A percentile compares a stretch with the other conserved stretches of the same genome.
Conservation (phyloP, 2,797 vertebrate genomes). For the Momotus momota region DNA sequence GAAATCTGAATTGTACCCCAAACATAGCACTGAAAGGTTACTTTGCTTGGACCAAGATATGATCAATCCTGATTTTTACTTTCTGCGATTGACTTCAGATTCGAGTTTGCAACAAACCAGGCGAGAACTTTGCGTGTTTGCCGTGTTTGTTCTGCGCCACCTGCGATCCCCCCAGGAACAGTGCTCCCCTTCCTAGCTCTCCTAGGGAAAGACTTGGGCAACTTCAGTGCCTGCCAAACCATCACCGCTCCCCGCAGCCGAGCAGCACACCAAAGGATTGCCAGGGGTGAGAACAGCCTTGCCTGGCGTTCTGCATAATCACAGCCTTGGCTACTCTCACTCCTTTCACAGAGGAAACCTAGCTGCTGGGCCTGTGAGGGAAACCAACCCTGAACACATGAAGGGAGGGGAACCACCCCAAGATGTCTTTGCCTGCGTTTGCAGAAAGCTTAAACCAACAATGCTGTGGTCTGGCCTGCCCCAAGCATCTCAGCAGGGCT, state of each 20-base stretch:
- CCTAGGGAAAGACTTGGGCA: rapidly evolving
- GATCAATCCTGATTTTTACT: background rate
- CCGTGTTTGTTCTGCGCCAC: background rate
- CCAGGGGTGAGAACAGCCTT: background rate
- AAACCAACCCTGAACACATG: background rate
- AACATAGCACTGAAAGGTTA: background rate
- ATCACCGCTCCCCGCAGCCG: rapidly evolving
- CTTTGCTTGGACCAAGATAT: background rate
- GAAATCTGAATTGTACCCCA: background rate
- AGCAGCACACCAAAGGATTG: background rate
- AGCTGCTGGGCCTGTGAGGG: background rate
- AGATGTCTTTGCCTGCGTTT: background rate
- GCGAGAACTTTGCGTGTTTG: background rate
- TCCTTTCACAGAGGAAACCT: background rate
- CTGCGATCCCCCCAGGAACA: background rate
- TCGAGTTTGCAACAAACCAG: background rate
- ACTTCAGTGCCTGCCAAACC: background rate
- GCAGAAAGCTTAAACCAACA: background rate
- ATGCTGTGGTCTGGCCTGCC: background rate
- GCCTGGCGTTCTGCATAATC: background rate
- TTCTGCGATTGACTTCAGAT: background rate
- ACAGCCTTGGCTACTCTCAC: background rate
- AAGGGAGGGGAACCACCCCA: background rate
- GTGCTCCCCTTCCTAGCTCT: background rate
- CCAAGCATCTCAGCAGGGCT: background rate